Base-by-base conservation (phyloP, 2,797 vertebrate species). In the Hypotaenidia okinawae region DNA sequence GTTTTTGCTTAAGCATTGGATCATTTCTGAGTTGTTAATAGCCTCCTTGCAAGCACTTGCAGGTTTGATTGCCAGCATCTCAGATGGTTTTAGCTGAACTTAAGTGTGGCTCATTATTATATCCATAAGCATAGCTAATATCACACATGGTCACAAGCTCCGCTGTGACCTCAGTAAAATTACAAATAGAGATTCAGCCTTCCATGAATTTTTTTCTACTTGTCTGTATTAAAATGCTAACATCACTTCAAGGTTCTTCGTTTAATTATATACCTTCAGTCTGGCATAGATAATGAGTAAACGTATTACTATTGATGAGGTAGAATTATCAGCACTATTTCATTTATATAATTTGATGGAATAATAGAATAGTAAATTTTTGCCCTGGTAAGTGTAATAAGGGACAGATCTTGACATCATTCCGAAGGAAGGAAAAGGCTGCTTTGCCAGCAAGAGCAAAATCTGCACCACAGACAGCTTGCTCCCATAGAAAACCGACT, bases 201-300 rank as follows among this genome's bases (percentile, higher is more conserved):
- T 94, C 77, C 82, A 85, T 87, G 78, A 64, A 66, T 91, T 94
- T 93, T 45, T 47, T 92, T 86, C 93, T 89, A 80, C 80, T 94
- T 96, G 69, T 80, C 67, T 68, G 67, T 68, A 81, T 93, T 77
- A 78, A 93, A 96, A 94, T 83, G 84, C 62, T 89, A 91, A 72
- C 81, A 76, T 89, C 77, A 92, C 83, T 93, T 96, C 91, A 95
- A 97, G 95, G 78, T 81, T 84, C 93, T 96, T 94, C 5, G 2
- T 76, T 97, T 96, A 96, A 96, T 97, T 95, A 83, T 27, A 80
- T 67, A 13, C 90, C 86, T 91, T 89, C 94, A 96, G 76, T 87
- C 92, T 95, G 93, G 91, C 79, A 83, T 81, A 91, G 69, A 61
- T 93, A 96, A 96, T 77, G 93, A 96, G 85, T 95, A 97, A 97